Percentiles rank a stretch among this genome's conserved stretches.
Conservation (phyloP, 2,113 vertebrate genomes). For the Phaethornis superciliosus region DNA sequence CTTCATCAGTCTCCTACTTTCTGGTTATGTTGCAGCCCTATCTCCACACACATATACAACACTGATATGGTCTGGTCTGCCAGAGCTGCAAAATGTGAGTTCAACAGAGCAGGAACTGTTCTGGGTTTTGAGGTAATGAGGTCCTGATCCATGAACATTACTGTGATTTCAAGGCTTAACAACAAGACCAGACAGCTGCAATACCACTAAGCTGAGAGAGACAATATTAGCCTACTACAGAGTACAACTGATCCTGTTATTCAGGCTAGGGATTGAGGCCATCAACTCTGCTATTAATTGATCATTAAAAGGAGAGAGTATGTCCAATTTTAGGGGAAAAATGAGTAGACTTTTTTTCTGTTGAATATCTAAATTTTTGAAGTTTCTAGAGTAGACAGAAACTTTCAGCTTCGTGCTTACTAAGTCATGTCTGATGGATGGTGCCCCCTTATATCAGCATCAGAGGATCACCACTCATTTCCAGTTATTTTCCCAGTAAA, state of each 20-base stretch:
- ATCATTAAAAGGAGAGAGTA: neutral
- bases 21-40: neutral
- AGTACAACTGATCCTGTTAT: neutral
- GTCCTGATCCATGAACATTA: neutral
- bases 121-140: neutral
- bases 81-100: neutral
- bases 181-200: neutral
- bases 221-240: neutral
- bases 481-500: neutral
- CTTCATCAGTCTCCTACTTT: neutral
- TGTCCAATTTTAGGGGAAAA: neutral
- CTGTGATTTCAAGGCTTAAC: neutral
- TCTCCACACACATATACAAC: neutral
- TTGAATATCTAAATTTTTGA: neutral
- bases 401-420: neutral
- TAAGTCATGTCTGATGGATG: neutral
- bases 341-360: neutral
- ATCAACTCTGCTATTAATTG: neutral
- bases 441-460: neutral
- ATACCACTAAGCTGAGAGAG: neutral
- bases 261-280: neutral
- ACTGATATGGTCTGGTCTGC: neutral
- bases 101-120: neutral
- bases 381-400: neutral
- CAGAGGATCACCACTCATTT: neutral